Conservation (phyloP, 2,113 vertebrate genomes). For the Ovibos moschatus region DNA sequence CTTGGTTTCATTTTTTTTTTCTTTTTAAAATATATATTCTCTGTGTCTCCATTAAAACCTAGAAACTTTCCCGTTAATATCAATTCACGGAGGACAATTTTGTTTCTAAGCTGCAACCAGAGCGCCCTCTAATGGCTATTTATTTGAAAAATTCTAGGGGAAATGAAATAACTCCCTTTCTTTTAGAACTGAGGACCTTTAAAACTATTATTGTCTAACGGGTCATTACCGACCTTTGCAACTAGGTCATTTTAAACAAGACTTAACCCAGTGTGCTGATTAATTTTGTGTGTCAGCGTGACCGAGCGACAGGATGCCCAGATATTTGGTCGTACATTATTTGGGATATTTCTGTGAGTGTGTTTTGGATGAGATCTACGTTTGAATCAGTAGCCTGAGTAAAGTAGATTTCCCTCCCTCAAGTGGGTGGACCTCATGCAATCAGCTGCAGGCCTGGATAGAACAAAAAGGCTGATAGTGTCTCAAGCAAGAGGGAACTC, state of each 20-base stretch:
- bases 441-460: background rate
- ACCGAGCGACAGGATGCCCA: background rate
- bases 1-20: background rate
- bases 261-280: background rate
- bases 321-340: background rate
- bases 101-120: background rate
- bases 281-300: background rate
- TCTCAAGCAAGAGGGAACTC: background rate
- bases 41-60: background rate
- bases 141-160: background rate
- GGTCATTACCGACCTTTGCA: background rate
- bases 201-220: background rate
- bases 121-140: constrained; percentile 55
- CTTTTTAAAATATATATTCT: background rate
- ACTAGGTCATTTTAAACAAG: background rate
- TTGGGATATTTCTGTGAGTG: background rate
- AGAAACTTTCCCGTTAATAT: background rate
- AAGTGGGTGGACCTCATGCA: background rate
- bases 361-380: background rate
- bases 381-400: background rate
- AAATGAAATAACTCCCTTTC: background rate
- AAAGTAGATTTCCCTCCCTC: background rate
- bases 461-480: background rate
- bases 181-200: background rate
- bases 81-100: background rate